Evolutionary conservation across 2,888 invertebrate species (phyloP).

Genomic region (Protodeltote pygarga): DNA sequence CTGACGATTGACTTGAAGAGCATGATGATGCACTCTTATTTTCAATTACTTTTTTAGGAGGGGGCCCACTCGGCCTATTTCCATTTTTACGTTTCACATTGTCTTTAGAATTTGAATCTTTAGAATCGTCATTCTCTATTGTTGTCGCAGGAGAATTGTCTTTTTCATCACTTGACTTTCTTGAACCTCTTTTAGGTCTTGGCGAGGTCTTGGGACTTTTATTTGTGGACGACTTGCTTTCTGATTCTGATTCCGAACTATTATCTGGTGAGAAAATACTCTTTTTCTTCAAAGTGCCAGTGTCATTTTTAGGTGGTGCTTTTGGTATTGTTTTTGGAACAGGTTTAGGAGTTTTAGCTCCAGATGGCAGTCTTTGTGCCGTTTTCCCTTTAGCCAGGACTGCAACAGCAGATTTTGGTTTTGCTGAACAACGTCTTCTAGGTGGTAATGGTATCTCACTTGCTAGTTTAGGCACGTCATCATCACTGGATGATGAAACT

Average conservation of each 20-base stretch:
- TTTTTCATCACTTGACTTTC: conserved; percentile 78
- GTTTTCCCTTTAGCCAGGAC: conserved; percentile 87
- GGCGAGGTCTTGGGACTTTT: conserved; percentile 70
- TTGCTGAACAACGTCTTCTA: conserved; percentile 84
- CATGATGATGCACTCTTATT: conserved; percentile 79
- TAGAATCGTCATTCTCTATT: conserved; percentile 58
- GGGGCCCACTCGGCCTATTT: conserved; percentile 73
- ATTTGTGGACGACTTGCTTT: conserved; percentile 67
- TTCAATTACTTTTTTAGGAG: conserved; percentile 75
- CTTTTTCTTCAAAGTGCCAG: conserved; percentile 87
- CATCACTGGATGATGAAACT: conserved; percentile 88
- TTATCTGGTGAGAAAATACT: conserved; percentile 95
- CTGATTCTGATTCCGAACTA: conserved; percentile 78
- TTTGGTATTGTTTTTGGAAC: conserved; percentile 75
- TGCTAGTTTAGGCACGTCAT: conserved; percentile 81
- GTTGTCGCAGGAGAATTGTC: conserved; percentile 59
- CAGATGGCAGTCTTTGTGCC: conserved; percentile 62
- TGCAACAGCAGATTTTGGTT: conserved; percentile 89
- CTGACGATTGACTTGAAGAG: conserved; percentile 79
- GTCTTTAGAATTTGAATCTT: conserved; percentile 68
- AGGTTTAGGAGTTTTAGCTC: conserved; percentile 78
- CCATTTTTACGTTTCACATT: conserved; percentile 73
- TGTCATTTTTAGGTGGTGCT: conserved; percentile 61
- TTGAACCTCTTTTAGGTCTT: conserved; percentile 65
- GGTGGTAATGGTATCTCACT: conserved; percentile 71